Percentiles rank a stretch among this genome's conserved stretches.
Evolutionary conservation across 2,113 vertebrate genomes (phyloP).

Genomic region (Mellivora capensis): DNA sequence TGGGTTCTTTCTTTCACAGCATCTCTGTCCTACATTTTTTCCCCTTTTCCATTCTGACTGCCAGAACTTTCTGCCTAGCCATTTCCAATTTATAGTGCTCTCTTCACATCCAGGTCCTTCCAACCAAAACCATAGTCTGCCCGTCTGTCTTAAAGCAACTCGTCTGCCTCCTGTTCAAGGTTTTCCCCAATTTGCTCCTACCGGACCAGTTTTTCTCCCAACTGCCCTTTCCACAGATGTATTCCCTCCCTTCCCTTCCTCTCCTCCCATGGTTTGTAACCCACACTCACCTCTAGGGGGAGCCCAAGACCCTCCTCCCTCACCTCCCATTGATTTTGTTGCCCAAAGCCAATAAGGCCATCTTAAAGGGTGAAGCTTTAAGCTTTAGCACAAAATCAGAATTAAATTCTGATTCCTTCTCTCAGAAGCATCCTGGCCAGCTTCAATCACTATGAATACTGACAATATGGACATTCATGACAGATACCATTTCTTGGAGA

Average conservation of each 20-base stretch:
- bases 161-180: background rate
- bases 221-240: rapidly evolving
- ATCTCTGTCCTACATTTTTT: background rate
- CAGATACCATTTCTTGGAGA: background rate
- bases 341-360: background rate
- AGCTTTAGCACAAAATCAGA: background rate
- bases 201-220: background rate
- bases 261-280: background rate
- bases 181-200: background rate
- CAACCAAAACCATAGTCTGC: background rate
- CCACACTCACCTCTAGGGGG: slow-evolving; percentile 17
- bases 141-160: background rate
- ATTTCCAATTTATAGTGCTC: background rate
- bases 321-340: background rate
- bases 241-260: background rate
- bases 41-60: background rate
- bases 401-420: background rate
- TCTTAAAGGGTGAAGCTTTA: background rate
- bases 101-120: background rate
- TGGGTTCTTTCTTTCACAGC: background rate
- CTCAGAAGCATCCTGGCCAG: background rate
- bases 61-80: background rate
- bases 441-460: background rate
- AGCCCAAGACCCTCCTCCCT: slow-evolving; percentile 29
- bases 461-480: background rate